These are phyloP conservation scores for Drosophila cyrtoloma DNA, from an alignment of 2,888 invertebrate genomes.

Conservation along the genomic window DNA sequence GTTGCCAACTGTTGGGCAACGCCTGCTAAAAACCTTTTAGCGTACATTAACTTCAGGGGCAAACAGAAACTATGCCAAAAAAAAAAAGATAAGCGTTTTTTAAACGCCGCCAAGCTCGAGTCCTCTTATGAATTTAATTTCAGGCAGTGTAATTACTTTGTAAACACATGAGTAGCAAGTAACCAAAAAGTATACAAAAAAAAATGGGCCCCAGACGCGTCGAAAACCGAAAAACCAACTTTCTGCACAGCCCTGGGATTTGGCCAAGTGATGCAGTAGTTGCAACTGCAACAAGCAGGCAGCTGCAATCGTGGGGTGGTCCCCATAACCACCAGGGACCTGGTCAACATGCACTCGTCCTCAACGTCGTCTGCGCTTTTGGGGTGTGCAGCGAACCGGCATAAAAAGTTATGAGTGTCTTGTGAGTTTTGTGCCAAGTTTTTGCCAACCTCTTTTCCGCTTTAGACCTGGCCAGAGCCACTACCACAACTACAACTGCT, in stretches of 20 bases:
- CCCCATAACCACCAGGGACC: slow-evolving; percentile 28
- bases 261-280: slow-evolving; percentile 65
- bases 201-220: slow-evolving; percentile 37
- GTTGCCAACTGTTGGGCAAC: slow-evolving; percentile 54
- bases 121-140: slow-evolving; percentile 83
- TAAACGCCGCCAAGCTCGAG: slow-evolving; percentile 59
- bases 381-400: slow-evolving; percentile 77
- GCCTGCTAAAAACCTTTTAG: slow-evolving; percentile 68
- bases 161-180: slow-evolving; percentile 78
- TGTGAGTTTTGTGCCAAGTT: slow-evolving; percentile 81
- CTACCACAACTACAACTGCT: slow-evolving; percentile 41
- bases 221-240: slow-evolving; percentile 47
- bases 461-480: slow-evolving; percentile 20
- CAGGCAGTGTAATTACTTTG: slow-evolving; percentile 83
- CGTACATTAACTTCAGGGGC: slow-evolving; percentile 66
- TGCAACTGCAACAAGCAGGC: slow-evolving; percentile 34
- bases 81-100: slow-evolving; percentile 63
- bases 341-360: slow-evolving; percentile 46
- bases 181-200: slow-evolving; percentile 36
- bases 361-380: slow-evolving; percentile 36
- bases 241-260: slow-evolving; percentile 62
- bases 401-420: slow-evolving; percentile 81
- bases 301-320: slow-evolving; percentile 75
- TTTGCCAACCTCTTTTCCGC: slow-evolving; percentile 22
- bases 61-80: slow-evolving; percentile 26